phyloP scores from a whole-genome alignment of 1,140 invertebrate species.

The Protaetia brevitarsis region DNA sequence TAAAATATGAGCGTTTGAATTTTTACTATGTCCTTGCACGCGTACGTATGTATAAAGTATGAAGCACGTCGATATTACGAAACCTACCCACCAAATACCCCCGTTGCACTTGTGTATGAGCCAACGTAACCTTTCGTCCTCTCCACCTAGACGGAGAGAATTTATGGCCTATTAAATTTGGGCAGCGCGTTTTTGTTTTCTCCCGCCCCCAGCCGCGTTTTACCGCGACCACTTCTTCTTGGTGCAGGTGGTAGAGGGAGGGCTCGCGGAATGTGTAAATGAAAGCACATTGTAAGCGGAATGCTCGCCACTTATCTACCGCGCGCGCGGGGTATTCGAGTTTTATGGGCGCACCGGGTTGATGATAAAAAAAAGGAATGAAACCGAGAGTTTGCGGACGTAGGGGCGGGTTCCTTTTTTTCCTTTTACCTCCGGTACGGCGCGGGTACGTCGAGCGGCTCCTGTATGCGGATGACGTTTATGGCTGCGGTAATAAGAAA shows the following conservation, averaged over 20 bases:
- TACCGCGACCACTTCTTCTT: not conserved
- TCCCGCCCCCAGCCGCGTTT: not conserved
- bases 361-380: slow-evolving; percentile 15
- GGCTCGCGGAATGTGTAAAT: slow-evolving; percentile 11
- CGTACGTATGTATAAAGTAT: not conserved
- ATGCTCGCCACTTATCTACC: slow-evolving; percentile 5
- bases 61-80: not conserved
- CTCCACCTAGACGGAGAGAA: not conserved
- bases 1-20: slow-evolving; percentile 3
- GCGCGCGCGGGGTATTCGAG: not conserved
- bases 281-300: slow-evolving; percentile 11
- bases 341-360: slow-evolving; percentile 9
- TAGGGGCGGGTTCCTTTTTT: not conserved
- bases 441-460: not conserved
- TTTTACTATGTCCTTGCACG: not conserved
- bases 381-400: not conserved
- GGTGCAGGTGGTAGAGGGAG: no score
- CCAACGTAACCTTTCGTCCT: not conserved
- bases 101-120: not conserved
- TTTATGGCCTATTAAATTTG: slow-evolving; percentile 15
- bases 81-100: not conserved
- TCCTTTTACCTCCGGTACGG: not conserved
- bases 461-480: slow-evolving; percentile 12
- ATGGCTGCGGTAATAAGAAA: not conserved
- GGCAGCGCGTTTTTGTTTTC: not conserved